These are phyloP conservation scores for Eurosta solidaginis DNA, from an alignment of 1,140 invertebrate genomes.

Conservation along the genomic window DNA sequence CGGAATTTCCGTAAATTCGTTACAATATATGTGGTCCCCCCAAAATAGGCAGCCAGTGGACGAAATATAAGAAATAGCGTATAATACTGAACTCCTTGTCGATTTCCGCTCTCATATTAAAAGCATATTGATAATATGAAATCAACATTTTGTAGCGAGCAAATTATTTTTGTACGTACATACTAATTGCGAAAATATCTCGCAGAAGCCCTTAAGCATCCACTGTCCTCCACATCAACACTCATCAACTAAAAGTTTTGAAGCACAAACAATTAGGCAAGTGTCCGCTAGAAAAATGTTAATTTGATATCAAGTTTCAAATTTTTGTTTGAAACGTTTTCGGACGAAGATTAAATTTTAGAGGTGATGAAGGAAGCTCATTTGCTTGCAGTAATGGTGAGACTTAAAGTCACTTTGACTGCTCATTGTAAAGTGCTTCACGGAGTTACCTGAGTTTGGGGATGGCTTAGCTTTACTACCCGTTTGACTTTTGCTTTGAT, in stretches of 20 bases:
- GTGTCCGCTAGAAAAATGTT: background rate
- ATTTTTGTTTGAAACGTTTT: background rate
- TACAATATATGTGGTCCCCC: no score
- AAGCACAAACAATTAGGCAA: background rate
- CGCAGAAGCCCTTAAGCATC: background rate
- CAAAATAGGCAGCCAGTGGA: no score
- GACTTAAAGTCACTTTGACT: slow-evolving; percentile 2
- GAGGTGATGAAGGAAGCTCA: background rate
- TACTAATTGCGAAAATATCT: no score
- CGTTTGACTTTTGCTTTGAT: no score
- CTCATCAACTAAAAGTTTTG: background rate
- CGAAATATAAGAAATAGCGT: no score
- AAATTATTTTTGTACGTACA: no score
- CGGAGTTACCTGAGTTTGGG: background rate
- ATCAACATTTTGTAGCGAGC: no score
- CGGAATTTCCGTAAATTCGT: no score
- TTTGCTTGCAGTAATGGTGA: slow-evolving; percentile 21
- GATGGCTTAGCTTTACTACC: background rate
- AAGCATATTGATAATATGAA: no score
- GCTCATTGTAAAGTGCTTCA: no score
- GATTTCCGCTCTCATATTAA: no score
- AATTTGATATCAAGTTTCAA: slow-evolving; percentile 1
- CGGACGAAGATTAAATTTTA: background rate
- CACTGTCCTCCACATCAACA: background rate
- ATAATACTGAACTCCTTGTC: no score